Percentiles rank a stretch among this genome's conserved stretches.
These are phyloP conservation scores for Drosophila silvestris DNA, from an alignment of 2,888 invertebrate genomes.

Conservation along the genomic window DNA sequence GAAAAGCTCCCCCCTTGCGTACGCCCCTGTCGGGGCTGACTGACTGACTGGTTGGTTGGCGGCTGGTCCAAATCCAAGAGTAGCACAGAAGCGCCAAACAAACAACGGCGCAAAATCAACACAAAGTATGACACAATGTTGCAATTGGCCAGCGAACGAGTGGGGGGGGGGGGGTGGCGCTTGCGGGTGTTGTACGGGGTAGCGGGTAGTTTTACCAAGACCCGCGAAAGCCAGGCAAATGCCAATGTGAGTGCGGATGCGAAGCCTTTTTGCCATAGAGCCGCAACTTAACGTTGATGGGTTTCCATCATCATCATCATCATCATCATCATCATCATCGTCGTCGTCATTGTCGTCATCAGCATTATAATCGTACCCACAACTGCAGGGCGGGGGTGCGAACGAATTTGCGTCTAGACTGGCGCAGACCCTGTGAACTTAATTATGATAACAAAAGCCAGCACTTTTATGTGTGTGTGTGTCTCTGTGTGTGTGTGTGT, in stretches of 20 bases:
- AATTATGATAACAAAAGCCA: conserved; percentile 60
- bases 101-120: conserved; percentile 68
- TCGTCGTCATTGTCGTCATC: conserved; percentile 33
- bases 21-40: conserved; percentile 11
- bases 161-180: too few relatives aligned
- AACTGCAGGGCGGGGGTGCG: neutral
- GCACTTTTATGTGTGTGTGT: conserved; percentile 13
- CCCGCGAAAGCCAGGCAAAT: conserved; percentile 22
- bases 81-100: conserved; percentile 63
- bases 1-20: neutral
- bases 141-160: conserved; percentile 33
- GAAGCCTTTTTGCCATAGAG: conserved; percentile 35
- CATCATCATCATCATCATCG: neutral
- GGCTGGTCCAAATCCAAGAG: conserved; percentile 52
- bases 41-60: conserved; percentile 3
- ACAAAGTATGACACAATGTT: conserved; percentile 76
- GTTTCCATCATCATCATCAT: conserved; percentile 51
- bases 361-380: neutral
- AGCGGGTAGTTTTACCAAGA: conserved; percentile 1
- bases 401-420: conserved; percentile 57
- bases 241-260: conserved; percentile 43
- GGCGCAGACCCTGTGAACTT: conserved; percentile 60
- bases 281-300: conserved; percentile 59
- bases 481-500: neutral
- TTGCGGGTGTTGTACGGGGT: neutral